A percentile compares a stretch with the other conserved stretches of the same genome.
Evolutionary conservation across 2,888 invertebrate species (phyloP).

Genomic region (Papilio elwesi): DNA sequence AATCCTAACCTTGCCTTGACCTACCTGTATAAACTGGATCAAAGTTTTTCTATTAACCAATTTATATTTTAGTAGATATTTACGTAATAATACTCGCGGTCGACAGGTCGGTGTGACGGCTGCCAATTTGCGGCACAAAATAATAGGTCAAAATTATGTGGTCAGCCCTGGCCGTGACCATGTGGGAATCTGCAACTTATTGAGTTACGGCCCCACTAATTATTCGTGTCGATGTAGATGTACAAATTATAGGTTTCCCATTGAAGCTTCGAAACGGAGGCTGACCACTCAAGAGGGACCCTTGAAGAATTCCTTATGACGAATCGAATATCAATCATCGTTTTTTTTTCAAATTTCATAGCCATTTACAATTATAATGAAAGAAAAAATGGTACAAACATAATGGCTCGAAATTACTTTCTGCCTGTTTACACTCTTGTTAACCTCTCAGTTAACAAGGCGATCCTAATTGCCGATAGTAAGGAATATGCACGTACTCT

Average conservation of each 20-base stretch:
- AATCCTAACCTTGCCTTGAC: too few species aligned
- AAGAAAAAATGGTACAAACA: constrained; percentile 10
- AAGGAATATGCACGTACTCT: constrained; percentile 28
- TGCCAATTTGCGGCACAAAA: constrained; percentile 72
- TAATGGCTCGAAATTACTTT: constrained; percentile 2
- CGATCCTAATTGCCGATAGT: constrained; percentile 27
- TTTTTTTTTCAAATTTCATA: constrained; percentile 16
- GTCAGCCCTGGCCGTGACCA: constrained; percentile 74
- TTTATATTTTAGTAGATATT: background rate
- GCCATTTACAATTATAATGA: background rate
- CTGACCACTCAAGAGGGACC: constrained; percentile 51
- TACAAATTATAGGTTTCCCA: constrained; percentile 78
- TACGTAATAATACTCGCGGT: background rate
- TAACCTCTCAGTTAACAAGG: constrained; percentile 29
- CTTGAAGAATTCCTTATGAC: constrained; percentile 43
- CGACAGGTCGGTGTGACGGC: constrained; percentile 58
- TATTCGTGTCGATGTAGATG: constrained; percentile 73
- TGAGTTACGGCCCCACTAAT: constrained; percentile 77
- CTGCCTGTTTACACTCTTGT: constrained; percentile 1
- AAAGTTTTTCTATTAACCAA: too few species aligned
- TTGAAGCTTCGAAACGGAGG: constrained; percentile 57
- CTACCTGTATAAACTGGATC: too few species aligned
- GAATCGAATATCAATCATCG: constrained; percentile 30
- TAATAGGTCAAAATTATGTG: constrained; percentile 80
- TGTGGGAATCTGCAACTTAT: constrained; percentile 75